Percentiles rank a stretch among this genome's conserved stretches.
Conservation (phyloP, 1,140 invertebrate species). For the Grapholita molesta region DNA sequence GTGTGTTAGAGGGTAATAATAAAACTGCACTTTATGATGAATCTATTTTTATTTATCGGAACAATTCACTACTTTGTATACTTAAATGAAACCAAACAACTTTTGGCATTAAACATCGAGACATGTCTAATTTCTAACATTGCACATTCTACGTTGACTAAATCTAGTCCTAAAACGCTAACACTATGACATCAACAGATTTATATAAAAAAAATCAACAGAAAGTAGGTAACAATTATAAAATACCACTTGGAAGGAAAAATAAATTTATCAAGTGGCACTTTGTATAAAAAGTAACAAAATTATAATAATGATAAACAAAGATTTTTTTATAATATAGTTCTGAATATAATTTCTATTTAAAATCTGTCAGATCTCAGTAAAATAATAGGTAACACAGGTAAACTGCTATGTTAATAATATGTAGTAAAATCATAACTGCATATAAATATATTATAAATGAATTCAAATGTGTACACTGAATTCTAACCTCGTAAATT, state of each 20-base stretch:
- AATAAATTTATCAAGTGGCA: slow-evolving; percentile 27
- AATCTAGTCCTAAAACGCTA: slow-evolving; percentile 20
- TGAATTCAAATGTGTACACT: no score
- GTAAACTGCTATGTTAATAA: not conserved
- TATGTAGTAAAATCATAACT: not conserved
- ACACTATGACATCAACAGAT: slow-evolving; percentile 30
- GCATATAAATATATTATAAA: no score
- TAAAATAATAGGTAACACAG: slow-evolving; percentile 17
- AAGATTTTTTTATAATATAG: not conserved
- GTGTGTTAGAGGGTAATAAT: not conserved
- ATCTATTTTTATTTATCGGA: slow-evolving; percentile 57
- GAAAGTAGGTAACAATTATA: slow-evolving; percentile 37
- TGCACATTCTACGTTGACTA: slow-evolving; percentile 51
- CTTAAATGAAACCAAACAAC: slow-evolving; percentile 62
- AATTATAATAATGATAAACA: slow-evolving; percentile 8
- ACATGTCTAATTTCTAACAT: slow-evolving; percentile 61
- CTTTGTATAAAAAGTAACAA: slow-evolving; percentile 41
- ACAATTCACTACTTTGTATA: slow-evolving; percentile 74
- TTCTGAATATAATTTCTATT: slow-evolving; percentile 11
- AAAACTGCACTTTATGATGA: slow-evolving; percentile 30
- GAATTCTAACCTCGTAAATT: no score
- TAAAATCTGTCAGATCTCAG: slow-evolving; percentile 11
- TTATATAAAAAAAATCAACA: slow-evolving; percentile 32
- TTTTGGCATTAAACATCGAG: slow-evolving; percentile 64
- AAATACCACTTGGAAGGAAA: slow-evolving; percentile 30